A percentile compares a stretch with the other conserved stretches of the same genome.
phyloP scores from a whole-genome alignment of 2,888 invertebrate species.

The Crematogaster levior region DNA sequence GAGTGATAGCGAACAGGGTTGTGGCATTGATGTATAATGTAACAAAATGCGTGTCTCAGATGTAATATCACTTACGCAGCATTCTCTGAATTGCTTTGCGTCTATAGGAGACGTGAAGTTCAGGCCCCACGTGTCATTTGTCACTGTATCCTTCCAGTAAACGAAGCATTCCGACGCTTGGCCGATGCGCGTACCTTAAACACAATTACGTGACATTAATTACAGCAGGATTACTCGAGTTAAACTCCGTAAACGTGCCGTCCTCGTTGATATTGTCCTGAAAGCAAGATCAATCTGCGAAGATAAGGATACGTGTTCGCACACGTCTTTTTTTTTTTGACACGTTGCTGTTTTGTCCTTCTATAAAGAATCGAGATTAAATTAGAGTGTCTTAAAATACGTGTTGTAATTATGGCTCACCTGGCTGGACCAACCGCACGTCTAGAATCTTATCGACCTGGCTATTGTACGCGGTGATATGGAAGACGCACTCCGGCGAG shows the following conservation, averaged over 20 bases:
- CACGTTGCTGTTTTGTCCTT: background rate
- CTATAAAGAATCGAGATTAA: background rate
- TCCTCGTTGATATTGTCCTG: background rate
- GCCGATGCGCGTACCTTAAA: constrained; percentile 96
- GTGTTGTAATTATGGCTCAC: constrained; percentile 86
- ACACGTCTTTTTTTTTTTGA: background rate
- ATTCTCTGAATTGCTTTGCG: constrained; percentile 98
- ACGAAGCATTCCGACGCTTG: constrained; percentile 99
- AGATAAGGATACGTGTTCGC: background rate
- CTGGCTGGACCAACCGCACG: constrained; percentile 98
- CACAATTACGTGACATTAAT: constrained; percentile 30
- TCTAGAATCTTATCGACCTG: constrained; percentile 99
- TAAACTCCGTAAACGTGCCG: background rate
- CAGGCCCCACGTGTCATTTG: constrained; percentile 98
- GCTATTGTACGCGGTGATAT: constrained; percentile 99
- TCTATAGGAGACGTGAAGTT: constrained; percentile 99
- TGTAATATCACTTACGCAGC: constrained; percentile 92
- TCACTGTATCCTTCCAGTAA: constrained; percentile 99
- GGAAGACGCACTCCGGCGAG: constrained; percentile 98
- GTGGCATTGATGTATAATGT: constrained; percentile 38
- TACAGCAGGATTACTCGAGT: background rate
- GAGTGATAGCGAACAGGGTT: constrained; percentile 35
- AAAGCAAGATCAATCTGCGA: background rate
- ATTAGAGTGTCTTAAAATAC: constrained; percentile 22
- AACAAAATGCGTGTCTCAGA: constrained; percentile 34